Evolutionary conservation across 2,888 invertebrate species (phyloP), one percentile per base, ranked within the genome.

Genomic region (Parascotia fuliginaria): DNA sequence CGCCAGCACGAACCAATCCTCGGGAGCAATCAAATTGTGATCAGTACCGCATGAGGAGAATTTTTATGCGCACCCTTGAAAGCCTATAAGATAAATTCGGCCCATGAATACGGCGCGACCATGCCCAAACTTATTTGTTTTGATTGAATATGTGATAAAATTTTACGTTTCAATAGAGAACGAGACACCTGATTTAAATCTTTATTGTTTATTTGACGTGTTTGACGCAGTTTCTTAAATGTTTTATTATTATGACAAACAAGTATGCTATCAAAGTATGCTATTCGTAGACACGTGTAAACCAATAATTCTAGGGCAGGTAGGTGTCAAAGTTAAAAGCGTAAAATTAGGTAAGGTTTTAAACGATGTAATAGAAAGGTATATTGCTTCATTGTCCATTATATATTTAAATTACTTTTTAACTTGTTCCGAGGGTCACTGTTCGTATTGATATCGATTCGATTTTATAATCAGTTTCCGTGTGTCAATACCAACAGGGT

Each of bases 21-120:
- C 67, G 65, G 79, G 74, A 75, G 83, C 85, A 81, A 87, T 87
- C 87, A 87, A 89, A 88, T 84, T 83, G 87, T 82, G 85, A 89
- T 89, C 87, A 86, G 79, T 73, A 72, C 75, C 70, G 75, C 77
- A 83, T 81, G 85, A 77, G 80, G 73, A 70, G 86, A 85, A 83
- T 87, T 87, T 86, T 87, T 85, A 86, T 83, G 79, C 62, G 74
- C 62, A 78, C 83, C 85, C 83, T 73, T 73, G 76, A 75, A 81
- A 83, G 78, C 82, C 78, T 72, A 62, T 62, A 60, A 76, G 75
- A 83, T 83, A 81, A 79, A 85, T 79, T 65, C 38, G 29, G 49
- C 38, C 67, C 49, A 64, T 64, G 67, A 66, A 64, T 70, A 60
- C 58, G 73, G 63, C 69, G 60, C 72, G 57, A 61, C 73, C 56